Evolutionary conservation across 2,888 invertebrate genomes (phyloP).

Genomic region (Perizoma flavofasciatum): DNA sequence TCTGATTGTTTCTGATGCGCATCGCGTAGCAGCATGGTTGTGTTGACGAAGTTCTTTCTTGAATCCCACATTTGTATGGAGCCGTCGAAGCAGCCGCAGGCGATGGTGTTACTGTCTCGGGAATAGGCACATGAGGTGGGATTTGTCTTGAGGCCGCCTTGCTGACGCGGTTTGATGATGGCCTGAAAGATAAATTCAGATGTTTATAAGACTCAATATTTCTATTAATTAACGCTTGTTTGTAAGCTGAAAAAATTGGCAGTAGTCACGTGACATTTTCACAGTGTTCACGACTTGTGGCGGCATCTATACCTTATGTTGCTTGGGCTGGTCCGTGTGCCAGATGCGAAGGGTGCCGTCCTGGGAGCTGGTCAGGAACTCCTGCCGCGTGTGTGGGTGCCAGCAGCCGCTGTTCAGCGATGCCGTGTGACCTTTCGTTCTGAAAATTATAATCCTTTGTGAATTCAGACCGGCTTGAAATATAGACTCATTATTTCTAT

Average conservation of each 20-base stretch:
- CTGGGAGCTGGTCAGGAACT: conserved; percentile 97
- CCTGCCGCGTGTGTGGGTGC: conserved; percentile 94
- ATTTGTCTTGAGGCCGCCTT: conserved; percentile 92
- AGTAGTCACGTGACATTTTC: too few species aligned
- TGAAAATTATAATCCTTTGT: conserved; percentile 34
- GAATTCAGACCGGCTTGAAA: too few species aligned
- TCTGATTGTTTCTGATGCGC: conserved; percentile 93
- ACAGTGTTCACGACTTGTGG: too few species aligned
- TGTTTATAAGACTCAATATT: too few species aligned
- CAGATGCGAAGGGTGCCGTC: conserved; percentile 97
- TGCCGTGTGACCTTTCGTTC: conserved; percentile 97
- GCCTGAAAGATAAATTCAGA: conserved; percentile 48
- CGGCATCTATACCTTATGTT: conserved; percentile 82
- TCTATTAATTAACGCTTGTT: too few species aligned
- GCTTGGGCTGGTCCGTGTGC: conserved; percentile 91
- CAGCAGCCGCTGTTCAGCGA: conserved; percentile 95
- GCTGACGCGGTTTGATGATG: conserved; percentile 94
- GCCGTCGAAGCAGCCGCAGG: conserved; percentile 97
- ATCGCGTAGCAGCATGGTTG: conserved; percentile 88
- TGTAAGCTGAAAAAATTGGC: too few species aligned
- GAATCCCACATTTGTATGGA: conserved; percentile 99
- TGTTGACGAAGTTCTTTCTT: conserved; percentile 94
- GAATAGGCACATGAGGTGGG: conserved; percentile 94
- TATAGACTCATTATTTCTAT: too few species aligned
- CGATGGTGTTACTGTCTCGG: conserved; percentile 93